Evolutionary conservation across 2,888 invertebrate genomes (phyloP).

Genomic region (Campoletis raptor): DNA sequence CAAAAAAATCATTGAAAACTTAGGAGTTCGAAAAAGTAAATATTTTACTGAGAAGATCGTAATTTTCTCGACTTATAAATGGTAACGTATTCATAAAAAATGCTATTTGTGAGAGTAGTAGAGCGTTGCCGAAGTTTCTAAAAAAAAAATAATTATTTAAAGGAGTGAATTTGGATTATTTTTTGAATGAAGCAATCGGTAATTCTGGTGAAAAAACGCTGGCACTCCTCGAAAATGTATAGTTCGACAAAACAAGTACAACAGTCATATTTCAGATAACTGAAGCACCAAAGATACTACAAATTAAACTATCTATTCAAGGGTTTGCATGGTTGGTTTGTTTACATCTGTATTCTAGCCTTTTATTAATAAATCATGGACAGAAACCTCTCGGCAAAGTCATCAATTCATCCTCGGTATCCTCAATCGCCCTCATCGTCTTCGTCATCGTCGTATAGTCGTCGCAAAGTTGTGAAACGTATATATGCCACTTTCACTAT

Average conservation of each 20-base stretch:
- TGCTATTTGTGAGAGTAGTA: no score
- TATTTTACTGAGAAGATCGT: no score
- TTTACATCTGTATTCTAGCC: background rate
- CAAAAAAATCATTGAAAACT: no score
- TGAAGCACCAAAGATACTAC: background rate
- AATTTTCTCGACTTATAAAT: no score
- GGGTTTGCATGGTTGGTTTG: background rate
- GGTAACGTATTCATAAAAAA: no score
- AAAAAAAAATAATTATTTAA: no score
- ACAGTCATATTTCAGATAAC: background rate
- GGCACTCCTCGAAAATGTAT: background rate
- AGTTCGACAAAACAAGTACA: background rate
- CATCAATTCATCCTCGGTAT: slow-evolving; percentile 31
- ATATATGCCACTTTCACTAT: slow-evolving; percentile 84
- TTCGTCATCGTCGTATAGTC: slow-evolving; percentile 66
- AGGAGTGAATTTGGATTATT: no score
- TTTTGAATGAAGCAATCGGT: no score
- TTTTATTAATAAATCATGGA: background rate
- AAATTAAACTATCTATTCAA: background rate
- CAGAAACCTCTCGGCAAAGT: slow-evolving; percentile 3
- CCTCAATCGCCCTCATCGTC: slow-evolving; percentile 47
- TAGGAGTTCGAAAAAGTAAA: no score
- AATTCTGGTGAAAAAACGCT: no score
- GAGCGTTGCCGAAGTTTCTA: no score
- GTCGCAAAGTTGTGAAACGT: slow-evolving; percentile 81